phyloP scores from a whole-genome alignment of 2,888 invertebrate species.

The Heliconius ismenius region DNA sequence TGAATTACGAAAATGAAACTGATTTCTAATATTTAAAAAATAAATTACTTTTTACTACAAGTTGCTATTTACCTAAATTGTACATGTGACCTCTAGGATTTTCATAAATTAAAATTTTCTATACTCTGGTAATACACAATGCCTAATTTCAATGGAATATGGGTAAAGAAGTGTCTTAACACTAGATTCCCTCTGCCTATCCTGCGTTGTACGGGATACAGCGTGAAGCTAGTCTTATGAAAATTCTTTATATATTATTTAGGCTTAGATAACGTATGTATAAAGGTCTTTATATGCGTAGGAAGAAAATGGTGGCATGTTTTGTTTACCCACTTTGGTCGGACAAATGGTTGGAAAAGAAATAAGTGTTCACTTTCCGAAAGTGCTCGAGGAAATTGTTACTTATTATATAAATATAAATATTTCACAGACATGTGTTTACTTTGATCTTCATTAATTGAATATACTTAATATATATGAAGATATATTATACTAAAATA shows the following conservation, averaged over 20 bases:
- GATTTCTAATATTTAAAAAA: too few species aligned
- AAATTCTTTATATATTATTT: neutral
- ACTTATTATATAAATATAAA: constrained; percentile 18
- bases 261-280: neutral
- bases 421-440: neutral
- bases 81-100: too few species aligned
- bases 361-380: constrained; percentile 33
- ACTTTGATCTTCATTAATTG: neutral
- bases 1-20: too few species aligned
- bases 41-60: too few species aligned
- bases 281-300: constrained; percentile 28
- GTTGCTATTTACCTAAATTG: too few species aligned
- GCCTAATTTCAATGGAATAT: too few species aligned
- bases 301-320: constrained; percentile 33
- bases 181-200: too few species aligned
- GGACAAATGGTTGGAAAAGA: constrained; percentile 31
- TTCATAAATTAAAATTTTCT: too few species aligned
- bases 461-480: neutral
- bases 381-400: constrained; percentile 28
- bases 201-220: too few species aligned
- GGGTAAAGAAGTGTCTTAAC: too few species aligned
- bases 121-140: too few species aligned
- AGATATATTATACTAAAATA: neutral
- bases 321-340: constrained; percentile 39
- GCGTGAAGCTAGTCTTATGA: neutral